These are phyloP conservation scores for Poeciliopsis presidionis DNA, from an alignment of 2,797 vertebrate genomes.

Conservation along the genomic window DNA sequence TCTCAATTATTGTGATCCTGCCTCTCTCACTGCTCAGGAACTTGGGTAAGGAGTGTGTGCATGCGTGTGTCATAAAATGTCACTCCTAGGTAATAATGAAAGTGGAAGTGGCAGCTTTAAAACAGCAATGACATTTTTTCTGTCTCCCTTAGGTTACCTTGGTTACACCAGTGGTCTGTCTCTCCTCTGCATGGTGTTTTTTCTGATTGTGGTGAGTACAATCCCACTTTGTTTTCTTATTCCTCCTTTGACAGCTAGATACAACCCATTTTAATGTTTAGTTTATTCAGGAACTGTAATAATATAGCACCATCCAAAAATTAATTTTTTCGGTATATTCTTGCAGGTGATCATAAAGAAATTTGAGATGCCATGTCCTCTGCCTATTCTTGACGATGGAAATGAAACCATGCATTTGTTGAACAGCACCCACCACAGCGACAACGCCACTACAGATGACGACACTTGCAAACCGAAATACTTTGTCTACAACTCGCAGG, in stretches of 20 bases:
- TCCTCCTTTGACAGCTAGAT: no score
- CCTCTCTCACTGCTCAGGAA: slow-evolving; percentile 94
- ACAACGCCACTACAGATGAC: slow-evolving; percentile 53
- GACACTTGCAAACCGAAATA: slow-evolving; percentile 89
- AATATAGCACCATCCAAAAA: no score
- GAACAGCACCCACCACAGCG: slow-evolving; percentile 69
- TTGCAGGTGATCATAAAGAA: slow-evolving; percentile 96
- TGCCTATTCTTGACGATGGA: slow-evolving; percentile 38
- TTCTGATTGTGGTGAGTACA: slow-evolving; percentile 93
- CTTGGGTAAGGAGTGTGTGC: slow-evolving; percentile 87
- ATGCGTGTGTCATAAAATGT: neutral
- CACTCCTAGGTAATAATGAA: neutral
- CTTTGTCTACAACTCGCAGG: slow-evolving; percentile 95
- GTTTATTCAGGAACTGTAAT: no score
- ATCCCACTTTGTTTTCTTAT: neutral
- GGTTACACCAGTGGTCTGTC: slow-evolving; percentile 98
- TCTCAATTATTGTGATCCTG: slow-evolving; percentile 88
- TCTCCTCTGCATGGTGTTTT: slow-evolving; percentile 97
- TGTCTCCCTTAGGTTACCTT: slow-evolving; percentile 88
- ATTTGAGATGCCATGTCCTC: slow-evolving; percentile 90
- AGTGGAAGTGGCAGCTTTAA: no score
- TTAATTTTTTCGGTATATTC: no score
- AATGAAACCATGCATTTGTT: slow-evolving; percentile 65
- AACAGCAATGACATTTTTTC: no score
- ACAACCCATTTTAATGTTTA: no score